Conservation (phyloP, 1,140 invertebrate genomes). For the Steinernema feltiae region DNA sequence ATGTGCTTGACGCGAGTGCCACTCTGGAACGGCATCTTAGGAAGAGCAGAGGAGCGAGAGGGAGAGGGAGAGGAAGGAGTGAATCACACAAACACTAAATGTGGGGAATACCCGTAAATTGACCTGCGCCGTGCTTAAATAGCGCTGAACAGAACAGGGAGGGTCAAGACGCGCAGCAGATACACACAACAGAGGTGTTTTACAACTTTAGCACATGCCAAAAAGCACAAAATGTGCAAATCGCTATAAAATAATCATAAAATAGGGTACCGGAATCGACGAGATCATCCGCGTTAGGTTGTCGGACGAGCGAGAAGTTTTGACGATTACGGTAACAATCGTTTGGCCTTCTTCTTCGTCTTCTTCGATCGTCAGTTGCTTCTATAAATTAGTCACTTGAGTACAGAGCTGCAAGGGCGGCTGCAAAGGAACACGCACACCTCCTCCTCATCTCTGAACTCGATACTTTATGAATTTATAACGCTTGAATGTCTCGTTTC, state of each 20-base stretch:
- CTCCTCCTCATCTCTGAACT: not conserved
- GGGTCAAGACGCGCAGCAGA: no score
- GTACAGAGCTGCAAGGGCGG: not conserved
- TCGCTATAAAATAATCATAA: not conserved
- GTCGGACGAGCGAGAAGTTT: conserved; percentile 33
- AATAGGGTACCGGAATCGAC: conserved; percentile 36
- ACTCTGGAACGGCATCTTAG: conserved; percentile 38
- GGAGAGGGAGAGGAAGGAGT: no score
- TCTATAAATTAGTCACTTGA: conserved; percentile 15
- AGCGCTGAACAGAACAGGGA: no score
- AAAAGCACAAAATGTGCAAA: no score
- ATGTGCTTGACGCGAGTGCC: conserved; percentile 46
- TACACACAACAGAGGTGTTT: no score
- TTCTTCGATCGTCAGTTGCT: conserved; percentile 48
- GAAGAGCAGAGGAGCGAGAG: no score
- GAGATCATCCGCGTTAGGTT: conserved; percentile 42
- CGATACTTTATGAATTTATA: no score
- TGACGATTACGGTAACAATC: conserved; percentile 47
- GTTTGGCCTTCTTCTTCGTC: conserved; percentile 40
- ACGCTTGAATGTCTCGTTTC: no score
- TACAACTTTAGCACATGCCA: not conserved
- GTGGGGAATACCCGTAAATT: no score
- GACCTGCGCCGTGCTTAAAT: no score
- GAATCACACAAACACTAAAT: no score
- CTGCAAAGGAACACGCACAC: not conserved